A percentile compares a stretch with the other conserved stretches of the same genome.
Evolutionary conservation across 2,113 vertebrate species (phyloP).

Genomic region (Myodes glareolus): DNA sequence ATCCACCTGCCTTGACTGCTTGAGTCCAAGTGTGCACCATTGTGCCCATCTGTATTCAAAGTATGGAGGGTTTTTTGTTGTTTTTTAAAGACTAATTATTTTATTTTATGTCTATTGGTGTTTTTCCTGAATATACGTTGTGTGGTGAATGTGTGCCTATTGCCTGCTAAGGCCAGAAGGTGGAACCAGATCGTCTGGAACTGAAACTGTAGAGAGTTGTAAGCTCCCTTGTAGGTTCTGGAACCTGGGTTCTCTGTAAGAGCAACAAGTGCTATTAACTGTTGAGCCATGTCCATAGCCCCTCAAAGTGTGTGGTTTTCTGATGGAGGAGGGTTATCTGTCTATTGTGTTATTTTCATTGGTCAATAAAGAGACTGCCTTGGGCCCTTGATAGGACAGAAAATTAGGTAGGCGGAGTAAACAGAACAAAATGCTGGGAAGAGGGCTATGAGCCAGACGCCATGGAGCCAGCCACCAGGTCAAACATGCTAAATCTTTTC

Average conservation of each 20-base stretch:
- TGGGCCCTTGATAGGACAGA: too few relatives aligned
- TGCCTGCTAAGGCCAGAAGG: neutral
- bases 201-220: neutral
- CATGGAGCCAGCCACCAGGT: too few relatives aligned
- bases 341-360: too few relatives aligned
- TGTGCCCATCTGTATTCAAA: neutral
- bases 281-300: neutral
- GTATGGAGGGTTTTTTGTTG: neutral
- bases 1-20: neutral
- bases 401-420: too few relatives aligned
- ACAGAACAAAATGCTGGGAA: too few relatives aligned
- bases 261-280: neutral
- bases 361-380: too few relatives aligned
- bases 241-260: neutral
- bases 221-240: neutral
- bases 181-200: neutral
- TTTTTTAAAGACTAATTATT: neutral
- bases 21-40: neutral
- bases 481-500: too few relatives aligned
- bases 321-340: too few relatives aligned
- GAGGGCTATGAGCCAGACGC: too few relatives aligned
- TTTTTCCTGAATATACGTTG: neutral
- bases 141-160: neutral
- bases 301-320: neutral
- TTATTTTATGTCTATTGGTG: neutral